A percentile compares a stretch with the other conserved stretches of the same genome.
Evolutionary conservation across 2,888 invertebrate species (phyloP).

Genomic region (Gisinianus flammeolus): DNA sequence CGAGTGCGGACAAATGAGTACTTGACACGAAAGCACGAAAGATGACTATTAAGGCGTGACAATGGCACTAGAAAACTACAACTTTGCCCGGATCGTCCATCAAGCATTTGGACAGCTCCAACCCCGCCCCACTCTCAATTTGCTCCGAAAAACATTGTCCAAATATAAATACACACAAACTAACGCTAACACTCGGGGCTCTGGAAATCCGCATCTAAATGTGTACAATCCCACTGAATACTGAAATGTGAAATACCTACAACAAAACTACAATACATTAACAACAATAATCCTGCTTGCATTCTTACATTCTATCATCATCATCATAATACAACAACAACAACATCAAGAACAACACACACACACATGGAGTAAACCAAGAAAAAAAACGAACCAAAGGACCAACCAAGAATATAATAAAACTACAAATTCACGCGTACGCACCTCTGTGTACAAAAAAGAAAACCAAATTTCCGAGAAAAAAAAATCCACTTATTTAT

Average conservation of each 20-base stretch:
- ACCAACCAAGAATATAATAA: background rate
- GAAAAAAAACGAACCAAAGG: background rate
- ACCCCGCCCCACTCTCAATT: constrained; percentile 51
- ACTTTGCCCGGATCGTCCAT: constrained; percentile 50
- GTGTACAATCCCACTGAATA: no score
- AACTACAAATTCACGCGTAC: background rate
- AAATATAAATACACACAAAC: background rate
- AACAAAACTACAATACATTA: no score
- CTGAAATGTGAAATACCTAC: no score
- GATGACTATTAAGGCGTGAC: constrained; percentile 55
- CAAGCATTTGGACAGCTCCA: constrained; percentile 48
- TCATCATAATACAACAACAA: background rate
- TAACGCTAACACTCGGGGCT: no score
- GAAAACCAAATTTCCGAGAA: no score
- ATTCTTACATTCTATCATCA: no score
- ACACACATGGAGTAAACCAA: background rate
- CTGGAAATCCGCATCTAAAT: no score
- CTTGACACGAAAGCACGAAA: constrained; percentile 57
- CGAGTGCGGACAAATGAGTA: constrained; percentile 53
- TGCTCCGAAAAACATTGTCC: background rate
- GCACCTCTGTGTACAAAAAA: no score
- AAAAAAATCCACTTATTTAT: no score
- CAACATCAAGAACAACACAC: background rate
- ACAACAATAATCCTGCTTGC: no score
- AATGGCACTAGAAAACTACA: constrained; percentile 36